These are phyloP conservation scores for Onychorhynchus coronatus DNA, from an alignment of 2,113 vertebrate species.

Conservation along the genomic window DNA sequence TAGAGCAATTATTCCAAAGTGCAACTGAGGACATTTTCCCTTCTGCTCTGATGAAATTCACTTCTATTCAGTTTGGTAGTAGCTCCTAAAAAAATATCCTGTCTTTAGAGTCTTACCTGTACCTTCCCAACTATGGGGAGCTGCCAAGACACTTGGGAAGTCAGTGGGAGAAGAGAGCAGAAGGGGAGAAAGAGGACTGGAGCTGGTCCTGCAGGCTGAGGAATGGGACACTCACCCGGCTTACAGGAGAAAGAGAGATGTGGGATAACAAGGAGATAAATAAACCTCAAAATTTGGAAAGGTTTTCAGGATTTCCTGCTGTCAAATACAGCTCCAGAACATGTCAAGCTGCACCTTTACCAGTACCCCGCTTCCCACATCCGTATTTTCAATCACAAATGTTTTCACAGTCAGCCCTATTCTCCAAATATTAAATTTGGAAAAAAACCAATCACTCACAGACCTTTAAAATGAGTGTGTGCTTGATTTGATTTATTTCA, in stretches of 20 bases:
- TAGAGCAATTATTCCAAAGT: constrained; percentile 23
- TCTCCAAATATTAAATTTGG: neutral
- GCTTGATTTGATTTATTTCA: neutral
- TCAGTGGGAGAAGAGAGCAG: neutral
- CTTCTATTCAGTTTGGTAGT: neutral
- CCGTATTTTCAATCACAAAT: neutral
- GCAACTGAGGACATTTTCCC: constrained; percentile 28
- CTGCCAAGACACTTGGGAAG: neutral
- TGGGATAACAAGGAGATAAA: neutral
- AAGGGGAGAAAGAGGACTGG: neutral
- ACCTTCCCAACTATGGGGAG: neutral
- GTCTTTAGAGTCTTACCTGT: neutral
- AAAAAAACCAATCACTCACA: neutral
- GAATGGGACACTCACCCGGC: neutral
- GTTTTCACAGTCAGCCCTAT: neutral
- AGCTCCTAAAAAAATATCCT: neutral
- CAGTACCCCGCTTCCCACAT: neutral
- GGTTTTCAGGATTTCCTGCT: neutral
- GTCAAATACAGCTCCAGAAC: neutral
- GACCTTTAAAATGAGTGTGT: neutral
- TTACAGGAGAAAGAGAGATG: neutral
- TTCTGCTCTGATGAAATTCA: constrained; percentile 33
- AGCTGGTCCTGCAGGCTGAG: neutral
- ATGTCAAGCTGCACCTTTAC: neutral
- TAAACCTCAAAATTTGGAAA: neutral